These are phyloP conservation scores for Enteromius paludinosus DNA, from an alignment of 2,797 vertebrate species.

Conservation along the genomic window DNA sequence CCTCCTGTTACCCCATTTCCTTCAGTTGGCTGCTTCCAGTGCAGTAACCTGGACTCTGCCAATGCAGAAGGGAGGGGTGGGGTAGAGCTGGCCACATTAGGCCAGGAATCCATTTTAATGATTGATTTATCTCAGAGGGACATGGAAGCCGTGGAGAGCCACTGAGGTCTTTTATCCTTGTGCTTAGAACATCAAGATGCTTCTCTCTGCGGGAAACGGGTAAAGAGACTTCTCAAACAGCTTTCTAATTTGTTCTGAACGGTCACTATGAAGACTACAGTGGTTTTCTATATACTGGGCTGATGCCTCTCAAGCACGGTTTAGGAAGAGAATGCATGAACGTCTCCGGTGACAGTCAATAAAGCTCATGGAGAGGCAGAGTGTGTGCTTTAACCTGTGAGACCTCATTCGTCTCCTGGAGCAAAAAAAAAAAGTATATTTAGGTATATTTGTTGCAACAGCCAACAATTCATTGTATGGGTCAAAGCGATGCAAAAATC, in stretches of 20 bases:
- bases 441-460: background rate
- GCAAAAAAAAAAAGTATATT: background rate
- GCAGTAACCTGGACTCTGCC: constrained; percentile 8
- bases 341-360: background rate
- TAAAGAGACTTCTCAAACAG: constrained; percentile 2
- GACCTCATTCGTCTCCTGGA: background rate
- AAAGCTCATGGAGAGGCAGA: background rate
- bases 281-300: background rate
- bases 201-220: background rate
- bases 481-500: background rate
- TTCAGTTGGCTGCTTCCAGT: constrained; percentile 1
- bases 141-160: background rate
- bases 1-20: background rate
- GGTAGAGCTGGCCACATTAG: constrained; percentile 70
- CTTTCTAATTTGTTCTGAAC: background rate
- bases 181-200: background rate
- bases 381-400: background rate
- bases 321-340: background rate
- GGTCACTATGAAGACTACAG: background rate
- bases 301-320: background rate
- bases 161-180: background rate
- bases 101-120: constrained; percentile 76
- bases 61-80: background rate
- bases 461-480: background rate
- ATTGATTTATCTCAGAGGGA: constrained; percentile 72